Conservation (phyloP, 53 echinoderm and acorn worm species). For the Actinopyga echinites region DNA sequence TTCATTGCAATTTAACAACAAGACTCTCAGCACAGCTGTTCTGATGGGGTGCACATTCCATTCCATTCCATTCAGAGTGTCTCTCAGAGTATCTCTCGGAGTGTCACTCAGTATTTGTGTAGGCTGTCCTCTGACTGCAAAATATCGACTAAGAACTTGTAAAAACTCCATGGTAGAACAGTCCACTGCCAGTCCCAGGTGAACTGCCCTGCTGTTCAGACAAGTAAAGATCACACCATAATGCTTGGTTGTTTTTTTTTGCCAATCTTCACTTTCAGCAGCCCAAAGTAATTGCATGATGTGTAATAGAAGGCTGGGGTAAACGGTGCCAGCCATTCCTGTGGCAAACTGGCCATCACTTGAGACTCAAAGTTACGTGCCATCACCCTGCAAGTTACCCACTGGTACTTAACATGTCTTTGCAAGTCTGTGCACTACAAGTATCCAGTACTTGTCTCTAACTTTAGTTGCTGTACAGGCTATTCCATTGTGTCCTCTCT, state of each 20-base stretch:
- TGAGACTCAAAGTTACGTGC: conserved; percentile 37
- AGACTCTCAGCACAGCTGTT: conserved; percentile 43
- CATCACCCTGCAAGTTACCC: conserved; percentile 44
- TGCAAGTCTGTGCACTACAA: conserved; percentile 46
- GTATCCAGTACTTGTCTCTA: conserved; percentile 56
- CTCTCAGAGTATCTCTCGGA: conserved; percentile 7
- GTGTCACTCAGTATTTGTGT: conserved; percentile 39
- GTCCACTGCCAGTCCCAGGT: conserved; percentile 47
- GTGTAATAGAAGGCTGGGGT: conserved; percentile 54
- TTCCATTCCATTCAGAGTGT: background rate
- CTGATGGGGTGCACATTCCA: conserved; percentile 4
- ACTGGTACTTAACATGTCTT: conserved; percentile 56
- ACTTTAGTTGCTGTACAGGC: conserved; percentile 48
- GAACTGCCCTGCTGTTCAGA: conserved; percentile 41
- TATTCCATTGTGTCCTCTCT: conserved; percentile 41
- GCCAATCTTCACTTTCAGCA: conserved; percentile 20
- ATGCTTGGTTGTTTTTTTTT: conserved; percentile 48
- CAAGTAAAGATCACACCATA: conserved; percentile 57
- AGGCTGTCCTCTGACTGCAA: conserved; percentile 51
- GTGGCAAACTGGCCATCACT: conserved; percentile 42
- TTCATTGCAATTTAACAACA: conserved; percentile 32
- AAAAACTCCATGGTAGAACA: conserved; percentile 51
- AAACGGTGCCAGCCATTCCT: conserved; percentile 29
- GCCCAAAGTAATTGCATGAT: conserved; percentile 40
- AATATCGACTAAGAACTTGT: conserved; percentile 45